Conservation (phyloP, 2,888 invertebrate genomes). For the Sussaba pulchella region DNA sequence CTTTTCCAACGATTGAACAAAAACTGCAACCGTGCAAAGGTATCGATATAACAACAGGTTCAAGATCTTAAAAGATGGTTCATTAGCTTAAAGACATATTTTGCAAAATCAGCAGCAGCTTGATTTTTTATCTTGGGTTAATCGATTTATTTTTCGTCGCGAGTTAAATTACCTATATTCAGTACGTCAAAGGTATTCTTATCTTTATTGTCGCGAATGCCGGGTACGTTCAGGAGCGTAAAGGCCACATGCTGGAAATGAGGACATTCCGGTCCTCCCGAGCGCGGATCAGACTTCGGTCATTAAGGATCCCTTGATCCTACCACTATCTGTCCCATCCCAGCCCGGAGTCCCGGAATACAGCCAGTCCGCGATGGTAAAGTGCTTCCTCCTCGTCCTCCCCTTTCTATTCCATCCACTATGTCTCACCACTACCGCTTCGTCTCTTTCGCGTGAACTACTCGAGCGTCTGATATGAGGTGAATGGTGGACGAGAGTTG, state of each 20-base stretch:
- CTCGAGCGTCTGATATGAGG: constrained; percentile 64
- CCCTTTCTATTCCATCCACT: constrained; percentile 56
- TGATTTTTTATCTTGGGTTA: background rate
- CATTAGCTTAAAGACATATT: background rate
- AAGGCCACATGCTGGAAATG: constrained; percentile 75
- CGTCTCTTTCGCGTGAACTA: constrained; percentile 62
- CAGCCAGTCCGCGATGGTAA: constrained; percentile 65
- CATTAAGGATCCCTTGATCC: constrained; percentile 79
- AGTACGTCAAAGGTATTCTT: constrained; percentile 74
- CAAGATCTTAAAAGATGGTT: background rate
- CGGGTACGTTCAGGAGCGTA: constrained; percentile 74
- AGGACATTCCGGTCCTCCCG: constrained; percentile 79
- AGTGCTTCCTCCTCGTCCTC: constrained; percentile 65
- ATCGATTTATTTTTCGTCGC: background rate
- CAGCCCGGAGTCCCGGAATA: constrained; percentile 58
- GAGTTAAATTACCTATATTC: constrained; percentile 12
- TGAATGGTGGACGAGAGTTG: constrained; percentile 39
- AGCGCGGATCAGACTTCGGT: constrained; percentile 76
- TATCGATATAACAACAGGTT: background rate
- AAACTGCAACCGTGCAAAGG: too few relatives aligned
- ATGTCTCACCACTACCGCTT: constrained; percentile 13
- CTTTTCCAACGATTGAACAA: too few relatives aligned
- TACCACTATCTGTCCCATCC: constrained; percentile 70
- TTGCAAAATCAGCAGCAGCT: background rate
- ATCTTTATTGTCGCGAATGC: constrained; percentile 79